These are phyloP conservation scores for Actias luna DNA, from an alignment of 2,888 invertebrate genomes.

Conservation along the genomic window DNA sequence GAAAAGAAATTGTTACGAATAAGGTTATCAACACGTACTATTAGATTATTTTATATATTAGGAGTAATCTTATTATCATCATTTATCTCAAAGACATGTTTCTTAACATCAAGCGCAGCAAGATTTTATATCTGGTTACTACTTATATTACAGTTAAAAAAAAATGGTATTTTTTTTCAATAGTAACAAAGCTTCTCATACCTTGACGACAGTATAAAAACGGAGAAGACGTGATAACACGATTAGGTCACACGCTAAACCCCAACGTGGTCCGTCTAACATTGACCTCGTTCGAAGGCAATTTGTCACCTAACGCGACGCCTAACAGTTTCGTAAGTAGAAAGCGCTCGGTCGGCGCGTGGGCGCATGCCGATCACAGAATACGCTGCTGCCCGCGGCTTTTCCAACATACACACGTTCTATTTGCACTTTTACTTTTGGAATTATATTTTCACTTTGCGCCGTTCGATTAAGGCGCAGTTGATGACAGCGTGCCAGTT, in stretches of 20 bases:
- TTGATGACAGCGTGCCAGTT: not conserved
- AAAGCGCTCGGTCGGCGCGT: conserved; percentile 17
- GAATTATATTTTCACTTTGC: conserved; percentile 32
- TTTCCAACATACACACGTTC: conserved; percentile 14
- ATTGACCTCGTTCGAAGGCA: conserved; percentile 14
- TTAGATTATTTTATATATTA: too few species aligned
- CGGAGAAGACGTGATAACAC: not conserved
- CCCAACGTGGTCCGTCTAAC: conserved; percentile 5
- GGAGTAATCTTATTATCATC: too few species aligned
- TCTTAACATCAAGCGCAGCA: too few species aligned
- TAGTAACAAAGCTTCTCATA: not conserved
- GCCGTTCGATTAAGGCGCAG: conserved; percentile 15
- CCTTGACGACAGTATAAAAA: not conserved
- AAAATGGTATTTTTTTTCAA: not conserved
- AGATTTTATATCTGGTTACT: too few species aligned
- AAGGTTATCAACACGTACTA: too few species aligned
- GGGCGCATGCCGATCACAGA: conserved; percentile 12
- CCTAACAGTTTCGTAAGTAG: conserved; percentile 16
- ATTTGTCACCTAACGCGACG: conserved; percentile 16
- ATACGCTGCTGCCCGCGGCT: conserved; percentile 18
- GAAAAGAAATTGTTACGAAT: too few species aligned
- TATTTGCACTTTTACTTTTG: conserved; percentile 68
- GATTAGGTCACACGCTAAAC: conserved; percentile 1
- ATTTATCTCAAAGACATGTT: too few species aligned
- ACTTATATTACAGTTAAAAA: too few species aligned